A percentile compares a stretch with the other conserved stretches of the same genome.
Conservation (phyloP, 1,140 invertebrate species). For the Sarcophaga peregrina region DNA sequence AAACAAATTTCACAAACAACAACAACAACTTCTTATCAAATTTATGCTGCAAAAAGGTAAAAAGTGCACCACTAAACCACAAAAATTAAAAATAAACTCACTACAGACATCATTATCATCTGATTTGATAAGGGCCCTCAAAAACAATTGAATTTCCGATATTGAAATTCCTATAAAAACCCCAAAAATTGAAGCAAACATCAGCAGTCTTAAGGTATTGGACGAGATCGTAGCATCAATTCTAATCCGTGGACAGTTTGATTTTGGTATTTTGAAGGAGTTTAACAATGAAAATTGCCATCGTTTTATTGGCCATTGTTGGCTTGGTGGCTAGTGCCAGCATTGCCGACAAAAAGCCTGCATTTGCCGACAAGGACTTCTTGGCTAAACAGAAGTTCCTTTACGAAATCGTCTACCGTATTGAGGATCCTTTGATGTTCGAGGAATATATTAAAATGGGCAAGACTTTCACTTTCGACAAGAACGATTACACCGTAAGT, state of each 20-base stretch:
- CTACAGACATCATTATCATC: not conserved
- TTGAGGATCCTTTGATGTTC: too few species aligned
- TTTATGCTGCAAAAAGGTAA: not conserved
- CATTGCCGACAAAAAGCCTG: too few species aligned
- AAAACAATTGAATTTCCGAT: not conserved
- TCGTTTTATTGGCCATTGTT: too few species aligned
- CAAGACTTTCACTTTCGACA: constrained; percentile 49
- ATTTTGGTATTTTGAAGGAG: too few species aligned
- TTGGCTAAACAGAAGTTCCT: too few species aligned
- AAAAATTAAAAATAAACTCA: not conserved
- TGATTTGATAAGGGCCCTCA: not conserved
- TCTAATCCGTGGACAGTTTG: constrained; percentile 68
- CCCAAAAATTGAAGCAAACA: not conserved
- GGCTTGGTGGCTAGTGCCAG: too few species aligned
- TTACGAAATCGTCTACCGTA: too few species aligned
- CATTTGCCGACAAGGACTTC: too few species aligned
- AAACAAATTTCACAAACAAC: not conserved
- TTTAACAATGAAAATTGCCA: too few species aligned
- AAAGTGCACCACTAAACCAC: not conserved
- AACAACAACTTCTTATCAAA: not conserved
- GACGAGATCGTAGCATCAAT: constrained; percentile 30
- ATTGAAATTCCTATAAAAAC: constrained; percentile 40
- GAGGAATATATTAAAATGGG: constrained; percentile 59
- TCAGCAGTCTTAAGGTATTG: constrained; percentile 63
- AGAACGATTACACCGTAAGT: constrained; percentile 58